Evolutionary conservation across 2,113 vertebrate genomes (phyloP).

Genomic region (Myotis davidii): DNA sequence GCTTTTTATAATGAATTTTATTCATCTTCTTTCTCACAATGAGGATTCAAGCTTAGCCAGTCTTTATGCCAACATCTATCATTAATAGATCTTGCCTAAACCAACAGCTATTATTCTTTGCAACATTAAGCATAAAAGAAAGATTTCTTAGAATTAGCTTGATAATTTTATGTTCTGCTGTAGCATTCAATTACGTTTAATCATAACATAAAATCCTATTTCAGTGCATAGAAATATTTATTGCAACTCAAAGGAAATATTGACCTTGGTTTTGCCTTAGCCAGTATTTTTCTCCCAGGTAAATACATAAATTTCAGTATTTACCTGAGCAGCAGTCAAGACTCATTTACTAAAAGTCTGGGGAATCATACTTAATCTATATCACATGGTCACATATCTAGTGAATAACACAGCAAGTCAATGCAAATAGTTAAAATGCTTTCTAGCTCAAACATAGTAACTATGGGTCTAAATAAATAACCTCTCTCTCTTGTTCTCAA

Average conservation of each 20-base stretch:
- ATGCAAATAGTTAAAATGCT: neutral
- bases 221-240: constrained; percentile 42
- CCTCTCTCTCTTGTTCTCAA: neutral
- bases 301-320: constrained; percentile 63
- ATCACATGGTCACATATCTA: neutral
- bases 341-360: constrained; percentile 42
- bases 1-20: neutral
- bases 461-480: neutral
- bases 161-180: neutral
- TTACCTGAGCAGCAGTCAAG: constrained; percentile 21
- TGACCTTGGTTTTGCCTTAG: constrained; percentile 41
- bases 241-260: constrained; percentile 31
- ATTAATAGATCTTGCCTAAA: neutral
- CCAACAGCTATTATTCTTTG: neutral
- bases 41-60: neutral
- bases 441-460: constrained; percentile 11
- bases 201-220: constrained; percentile 49
- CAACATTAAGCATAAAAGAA: neutral
- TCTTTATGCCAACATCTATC: neutral
- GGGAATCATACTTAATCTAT: neutral
- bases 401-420: neutral
- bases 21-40: neutral
- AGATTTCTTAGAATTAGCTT: neutral
- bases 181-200: neutral
- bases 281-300: constrained; percentile 24